Percentiles rank a stretch among this genome's conserved stretches.
Conservation (phyloP, 2,888 invertebrate species). For the Rhagonycha lutea region DNA sequence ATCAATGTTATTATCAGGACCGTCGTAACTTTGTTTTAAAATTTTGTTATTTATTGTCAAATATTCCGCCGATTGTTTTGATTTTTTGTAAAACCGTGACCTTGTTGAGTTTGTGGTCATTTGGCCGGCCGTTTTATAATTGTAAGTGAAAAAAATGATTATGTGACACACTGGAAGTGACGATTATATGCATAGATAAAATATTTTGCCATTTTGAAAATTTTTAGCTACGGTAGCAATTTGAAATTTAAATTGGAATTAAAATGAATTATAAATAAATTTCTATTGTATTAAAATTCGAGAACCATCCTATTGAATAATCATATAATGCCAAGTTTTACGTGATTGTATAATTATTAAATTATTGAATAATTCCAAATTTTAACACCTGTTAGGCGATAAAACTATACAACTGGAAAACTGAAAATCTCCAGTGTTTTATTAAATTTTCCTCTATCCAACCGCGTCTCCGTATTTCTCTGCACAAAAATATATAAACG, state of each 20-base stretch:
- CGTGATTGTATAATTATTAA: neutral
- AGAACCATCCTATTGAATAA: neutral
- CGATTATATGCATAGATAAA: neutral
- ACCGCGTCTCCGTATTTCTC: neutral
- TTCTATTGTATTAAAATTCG: neutral
- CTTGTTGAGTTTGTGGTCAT: no score
- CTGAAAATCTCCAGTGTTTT: neutral
- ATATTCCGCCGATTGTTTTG: neutral
- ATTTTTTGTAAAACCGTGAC: neutral
- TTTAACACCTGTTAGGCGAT: no score
- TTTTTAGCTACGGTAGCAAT: neutral
- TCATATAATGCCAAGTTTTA: neutral
- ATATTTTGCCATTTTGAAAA: neutral
- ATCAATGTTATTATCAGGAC: neutral
- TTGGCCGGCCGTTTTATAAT: no score
- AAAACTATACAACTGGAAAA: no score
- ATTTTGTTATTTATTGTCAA: neutral
- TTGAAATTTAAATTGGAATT: neutral
- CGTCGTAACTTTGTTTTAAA: neutral
- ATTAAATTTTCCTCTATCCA: neutral
- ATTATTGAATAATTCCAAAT: neutral
- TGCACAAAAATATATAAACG: neutral
- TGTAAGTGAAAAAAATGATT: no score
- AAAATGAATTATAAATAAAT: neutral
- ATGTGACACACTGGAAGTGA: no score